A percentile compares a stretch with the other conserved stretches of the same genome.
These are phyloP conservation scores for Tokudaia tokunoshimensis DNA, from an alignment of 2,797 vertebrate genomes.

Conservation along the genomic window DNA sequence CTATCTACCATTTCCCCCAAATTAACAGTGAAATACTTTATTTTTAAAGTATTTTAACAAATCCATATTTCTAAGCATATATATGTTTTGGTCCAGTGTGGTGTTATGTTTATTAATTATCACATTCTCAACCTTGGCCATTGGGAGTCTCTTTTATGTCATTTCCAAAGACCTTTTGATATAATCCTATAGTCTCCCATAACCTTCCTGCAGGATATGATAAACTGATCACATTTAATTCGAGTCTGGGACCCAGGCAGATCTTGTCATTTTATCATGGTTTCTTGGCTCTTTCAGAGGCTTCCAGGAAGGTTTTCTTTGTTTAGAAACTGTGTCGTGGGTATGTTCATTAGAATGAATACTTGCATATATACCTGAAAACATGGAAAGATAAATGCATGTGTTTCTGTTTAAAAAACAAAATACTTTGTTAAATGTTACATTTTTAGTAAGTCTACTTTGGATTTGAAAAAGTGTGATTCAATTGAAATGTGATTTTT, in stretches of 20 bases:
- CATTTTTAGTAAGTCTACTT: constrained; percentile 41
- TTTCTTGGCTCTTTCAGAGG: neutral
- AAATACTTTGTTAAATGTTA: constrained; percentile 59
- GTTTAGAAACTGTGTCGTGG: neutral
- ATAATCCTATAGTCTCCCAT: constrained; percentile 7
- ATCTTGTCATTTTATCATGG: neutral
- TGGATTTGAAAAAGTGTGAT: constrained; percentile 38
- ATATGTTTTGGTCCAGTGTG: constrained; percentile 22
- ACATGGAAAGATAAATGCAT: neutral
- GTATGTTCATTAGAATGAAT: constrained; percentile 11
- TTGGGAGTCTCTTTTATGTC: constrained; percentile 2
- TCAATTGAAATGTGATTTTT: constrained; percentile 36
- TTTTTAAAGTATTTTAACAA: constrained; percentile 23
- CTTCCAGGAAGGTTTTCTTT: constrained; percentile 11
- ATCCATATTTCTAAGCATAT: constrained; percentile 38
- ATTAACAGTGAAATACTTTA: neutral
- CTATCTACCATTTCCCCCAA: constrained; percentile 42
- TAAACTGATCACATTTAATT: neutral
- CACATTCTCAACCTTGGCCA: constrained; percentile 21
- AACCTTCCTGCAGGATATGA: constrained; percentile 26
- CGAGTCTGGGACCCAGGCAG: neutral
- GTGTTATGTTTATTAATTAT: constrained; percentile 46
- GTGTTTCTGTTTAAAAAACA: neutral
- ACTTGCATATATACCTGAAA: neutral
- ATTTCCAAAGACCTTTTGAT: constrained; percentile 43